Base-by-base conservation (phyloP, 1,140 invertebrate species). In the Temnothorax nylanderi region DNA sequence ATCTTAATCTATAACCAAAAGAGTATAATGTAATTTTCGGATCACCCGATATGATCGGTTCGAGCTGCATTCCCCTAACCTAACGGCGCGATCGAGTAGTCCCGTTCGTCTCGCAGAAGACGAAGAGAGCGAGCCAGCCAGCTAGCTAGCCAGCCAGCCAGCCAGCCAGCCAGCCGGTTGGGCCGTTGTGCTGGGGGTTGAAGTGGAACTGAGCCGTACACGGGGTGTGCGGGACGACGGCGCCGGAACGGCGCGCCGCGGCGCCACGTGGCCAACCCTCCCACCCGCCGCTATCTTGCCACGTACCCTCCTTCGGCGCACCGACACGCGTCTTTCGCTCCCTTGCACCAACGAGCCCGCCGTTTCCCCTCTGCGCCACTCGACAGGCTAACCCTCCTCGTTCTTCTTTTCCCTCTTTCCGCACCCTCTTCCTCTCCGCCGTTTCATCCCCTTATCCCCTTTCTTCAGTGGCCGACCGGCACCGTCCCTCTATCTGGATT, bases 181-280 rank as follows among this genome's bases (percentile, higher is more conserved):
- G 88, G 87, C 88, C 90, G 88, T 89, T 88, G 91, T 37, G 88
- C 86, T 60, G 47, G 92, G 92, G 93, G 90, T 89, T 89, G 91
- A 89, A 90, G 89, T 88, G 87, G 90, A 92, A 93, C 93, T 90
- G 92, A 93, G 89, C 90, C 89, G 77, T 90, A 88, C 91, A 88
- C 87, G 86, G 90, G 89, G 93, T 89, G 85, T 88, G 91, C 91
- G 92, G 87, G 89, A 91, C 88, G 88, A 87, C 91, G 94, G 94
- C 94, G 94, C 94, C 94, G 92, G 89, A 87, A 90, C 90, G 94
- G 90, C 94, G 94, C 94, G 94, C 94, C 94, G 92, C 93, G 94
- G 94, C 94, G 94, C 94, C 94, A 94, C 94, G 94, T 94, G 94
- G 92, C 94, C 92, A 94, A 92, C 92, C 92, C 91, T 91, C 91